Evolutionary conservation across 2,113 vertebrate genomes (phyloP).

Genomic region (Hylia prasina): DNA sequence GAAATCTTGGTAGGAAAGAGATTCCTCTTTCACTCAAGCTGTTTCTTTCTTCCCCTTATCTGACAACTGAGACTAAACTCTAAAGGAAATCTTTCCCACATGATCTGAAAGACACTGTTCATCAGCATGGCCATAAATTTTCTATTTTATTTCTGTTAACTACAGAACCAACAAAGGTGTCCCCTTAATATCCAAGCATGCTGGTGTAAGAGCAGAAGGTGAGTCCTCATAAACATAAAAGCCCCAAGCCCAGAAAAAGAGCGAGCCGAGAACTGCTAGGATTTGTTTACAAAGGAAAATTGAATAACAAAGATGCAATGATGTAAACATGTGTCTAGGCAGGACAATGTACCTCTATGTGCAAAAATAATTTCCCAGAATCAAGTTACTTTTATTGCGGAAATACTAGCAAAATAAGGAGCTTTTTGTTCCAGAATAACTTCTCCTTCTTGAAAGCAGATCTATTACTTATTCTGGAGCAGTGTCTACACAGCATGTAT

Average conservation of each 20-base stretch:
- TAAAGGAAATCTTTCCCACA: neutral
- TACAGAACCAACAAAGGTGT: neutral
- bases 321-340: neutral
- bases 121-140: neutral
- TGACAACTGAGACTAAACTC: neutral
- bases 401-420: neutral
- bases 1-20: neutral
- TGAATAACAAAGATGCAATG: neutral
- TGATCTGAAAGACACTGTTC: neutral
- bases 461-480: neutral
- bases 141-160: neutral
- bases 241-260: neutral
- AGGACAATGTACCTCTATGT: neutral
- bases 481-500: neutral
- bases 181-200: neutral
- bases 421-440: neutral
- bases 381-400: neutral
- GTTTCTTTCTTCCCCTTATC: neutral
- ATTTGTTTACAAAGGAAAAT: neutral
- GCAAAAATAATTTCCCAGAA: neutral
- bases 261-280: rapidly evolving
- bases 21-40: neutral
- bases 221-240: neutral
- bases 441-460: neutral
- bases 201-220: neutral